Evolutionary conservation across 2,113 vertebrate species (phyloP).

Genomic region (Rattus rattus): DNA sequence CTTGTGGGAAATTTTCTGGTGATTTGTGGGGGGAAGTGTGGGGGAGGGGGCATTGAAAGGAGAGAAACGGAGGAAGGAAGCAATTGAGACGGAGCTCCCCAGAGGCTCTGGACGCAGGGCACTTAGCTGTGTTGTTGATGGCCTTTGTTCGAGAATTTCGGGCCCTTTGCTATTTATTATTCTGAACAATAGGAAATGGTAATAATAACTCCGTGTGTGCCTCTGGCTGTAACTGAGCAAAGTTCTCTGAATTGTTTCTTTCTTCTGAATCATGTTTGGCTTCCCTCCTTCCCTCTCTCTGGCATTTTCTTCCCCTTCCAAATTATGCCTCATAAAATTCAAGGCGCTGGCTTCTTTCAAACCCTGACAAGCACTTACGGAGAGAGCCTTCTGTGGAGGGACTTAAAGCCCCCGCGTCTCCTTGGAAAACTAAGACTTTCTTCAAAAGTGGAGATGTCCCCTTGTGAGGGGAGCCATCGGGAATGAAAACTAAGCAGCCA

Average conservation of each 20-base stretch:
- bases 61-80: slow-evolving; percentile 75
- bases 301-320: not conserved
- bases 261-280: not conserved
- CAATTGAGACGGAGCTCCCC: slow-evolving; percentile 40
- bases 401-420: accelerated
- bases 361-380: not conserved
- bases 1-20: slow-evolving; percentile 72
- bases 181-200: slow-evolving; percentile 63
- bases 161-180: slow-evolving; percentile 42
- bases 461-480: accelerated
- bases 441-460: accelerated
- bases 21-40: slow-evolving; percentile 56
- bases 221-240: not conserved
- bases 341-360: not conserved
- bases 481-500: not conserved
- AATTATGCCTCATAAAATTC: slow-evolving; percentile 38
- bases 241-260: not conserved
- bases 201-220: slow-evolving; percentile 53
- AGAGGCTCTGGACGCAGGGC: slow-evolving; percentile 14
- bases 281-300: not conserved
- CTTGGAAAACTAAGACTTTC: not conserved
- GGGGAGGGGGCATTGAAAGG: slow-evolving; percentile 14
- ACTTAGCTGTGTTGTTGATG: slow-evolving; percentile 12
- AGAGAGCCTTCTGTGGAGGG: not conserved
- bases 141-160: slow-evolving; percentile 69